Conservation (phyloP, 2,113 vertebrate genomes). For the Apistogramma diplotaenia region DNA sequence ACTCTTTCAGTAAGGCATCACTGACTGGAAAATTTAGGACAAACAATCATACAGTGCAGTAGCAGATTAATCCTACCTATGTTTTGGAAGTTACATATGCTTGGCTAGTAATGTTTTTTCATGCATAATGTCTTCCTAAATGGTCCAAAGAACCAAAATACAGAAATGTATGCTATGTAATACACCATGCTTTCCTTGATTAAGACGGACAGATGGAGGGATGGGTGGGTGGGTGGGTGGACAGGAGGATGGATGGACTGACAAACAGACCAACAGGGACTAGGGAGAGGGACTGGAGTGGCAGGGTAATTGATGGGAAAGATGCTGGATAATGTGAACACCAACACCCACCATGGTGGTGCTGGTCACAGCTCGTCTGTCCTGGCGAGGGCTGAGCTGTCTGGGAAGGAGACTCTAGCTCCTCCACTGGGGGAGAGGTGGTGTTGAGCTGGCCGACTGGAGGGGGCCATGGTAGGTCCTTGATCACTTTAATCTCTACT, state of each 20-base stretch:
- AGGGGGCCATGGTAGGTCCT: constrained; percentile 97
- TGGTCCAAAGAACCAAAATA: neutral
- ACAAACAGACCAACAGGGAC: neutral
- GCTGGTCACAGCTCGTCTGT: constrained; percentile 77
- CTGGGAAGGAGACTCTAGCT: constrained; percentile 75
- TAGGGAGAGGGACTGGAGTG: neutral
- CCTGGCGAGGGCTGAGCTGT: constrained; percentile 71
- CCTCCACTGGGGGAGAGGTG: constrained; percentile 78
- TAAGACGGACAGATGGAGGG: accelerated
- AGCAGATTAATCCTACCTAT: neutral
- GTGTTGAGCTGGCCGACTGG: constrained; percentile 96
- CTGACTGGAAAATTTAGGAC: neutral
- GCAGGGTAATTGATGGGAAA: neutral
- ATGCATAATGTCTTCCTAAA: neutral
- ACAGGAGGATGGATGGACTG: accelerated
- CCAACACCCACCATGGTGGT: constrained; percentile 82
- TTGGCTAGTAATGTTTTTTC: neutral
- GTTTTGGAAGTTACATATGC: neutral
- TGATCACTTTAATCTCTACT: constrained; percentile 99
- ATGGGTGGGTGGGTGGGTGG: neutral
- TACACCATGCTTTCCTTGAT: neutral
- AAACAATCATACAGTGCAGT: neutral
- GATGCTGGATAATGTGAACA: constrained; percentile 54
- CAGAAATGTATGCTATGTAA: neutral
- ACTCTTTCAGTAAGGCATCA: constrained; percentile 10